Percentiles rank a stretch among this genome's conserved stretches.
phyloP scores from a whole-genome alignment of 2,113 vertebrate species.

The Cacatua alba region DNA sequence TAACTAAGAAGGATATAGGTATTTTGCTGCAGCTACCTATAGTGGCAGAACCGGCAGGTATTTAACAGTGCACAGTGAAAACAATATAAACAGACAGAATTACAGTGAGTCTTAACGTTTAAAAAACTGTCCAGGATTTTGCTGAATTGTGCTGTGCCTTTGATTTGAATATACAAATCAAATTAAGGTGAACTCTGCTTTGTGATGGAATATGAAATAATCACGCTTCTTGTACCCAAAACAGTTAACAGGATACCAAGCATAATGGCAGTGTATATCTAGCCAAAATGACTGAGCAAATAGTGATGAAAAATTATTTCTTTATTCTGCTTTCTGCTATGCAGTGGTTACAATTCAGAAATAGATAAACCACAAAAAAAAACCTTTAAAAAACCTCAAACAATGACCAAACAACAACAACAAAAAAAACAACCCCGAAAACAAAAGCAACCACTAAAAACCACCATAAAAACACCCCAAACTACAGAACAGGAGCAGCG shows the following conservation, averaged over 20 bases:
- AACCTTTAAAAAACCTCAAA: too few relatives aligned
- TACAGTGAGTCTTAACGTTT: background rate
- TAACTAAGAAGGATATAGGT: background rate
- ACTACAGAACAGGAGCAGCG: background rate
- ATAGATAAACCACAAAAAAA: background rate
- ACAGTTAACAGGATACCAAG: background rate
- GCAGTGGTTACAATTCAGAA: background rate
- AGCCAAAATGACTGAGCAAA: background rate
- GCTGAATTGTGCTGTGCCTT: background rate
- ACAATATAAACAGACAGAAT: background rate
- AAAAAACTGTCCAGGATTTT: background rate
- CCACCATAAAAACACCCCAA: background rate
- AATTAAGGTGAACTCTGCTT: background rate
- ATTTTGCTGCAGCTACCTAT: background rate
- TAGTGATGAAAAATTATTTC: accelerated
- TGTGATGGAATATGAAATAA: background rate
- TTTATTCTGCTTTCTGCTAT: background rate
- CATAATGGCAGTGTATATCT: accelerated
- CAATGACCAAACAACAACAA: background rate
- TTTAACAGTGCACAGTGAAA: background rate
- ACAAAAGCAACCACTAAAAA: background rate
- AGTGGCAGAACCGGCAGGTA: background rate
- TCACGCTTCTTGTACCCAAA: background rate
- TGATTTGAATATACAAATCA: background rate
- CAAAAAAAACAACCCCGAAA: background rate